phyloP scores from a whole-genome alignment of 1,140 invertebrate genomes.

The Drosophila serrata region DNA sequence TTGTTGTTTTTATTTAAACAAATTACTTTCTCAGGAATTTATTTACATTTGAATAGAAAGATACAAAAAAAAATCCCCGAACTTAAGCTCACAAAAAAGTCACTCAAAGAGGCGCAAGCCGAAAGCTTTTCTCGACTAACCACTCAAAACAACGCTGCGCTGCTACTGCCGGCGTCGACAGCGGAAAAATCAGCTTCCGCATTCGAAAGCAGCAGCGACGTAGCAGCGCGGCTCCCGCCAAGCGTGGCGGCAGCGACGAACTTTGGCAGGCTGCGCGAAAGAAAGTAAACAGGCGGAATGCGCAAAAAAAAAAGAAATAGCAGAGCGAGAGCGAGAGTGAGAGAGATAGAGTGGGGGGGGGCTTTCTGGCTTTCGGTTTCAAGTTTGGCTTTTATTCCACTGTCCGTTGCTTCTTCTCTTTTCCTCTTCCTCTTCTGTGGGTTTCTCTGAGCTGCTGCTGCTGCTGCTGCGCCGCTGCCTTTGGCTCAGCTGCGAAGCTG shows the following conservation, averaged over 20 bases:
- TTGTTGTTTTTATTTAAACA: not conserved
- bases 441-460: constrained; percentile 16
- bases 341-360: constrained; percentile 40
- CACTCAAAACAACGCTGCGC: constrained; percentile 53
- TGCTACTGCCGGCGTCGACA: constrained; percentile 30
- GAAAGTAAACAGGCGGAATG: constrained; percentile 76
- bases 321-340: constrained; percentile 5
- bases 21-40: constrained; percentile 3
- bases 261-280: constrained; percentile 69
- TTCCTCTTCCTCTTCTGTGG: constrained; percentile 47
- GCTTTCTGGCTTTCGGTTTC: constrained; percentile 67
- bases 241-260: constrained; percentile 40
- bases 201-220: constrained; percentile 18
- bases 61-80: constrained; percentile 1
- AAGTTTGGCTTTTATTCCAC: constrained; percentile 70
- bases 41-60: constrained; percentile 13
- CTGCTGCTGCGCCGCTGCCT: constrained; percentile 13
- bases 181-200: constrained; percentile 66
- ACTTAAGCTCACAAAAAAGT: constrained; percentile 18
- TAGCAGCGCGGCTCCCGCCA: constrained; percentile 21
- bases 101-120: constrained; percentile 33
- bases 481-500: constrained; percentile 53
- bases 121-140: constrained; percentile 59
- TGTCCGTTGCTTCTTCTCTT: constrained; percentile 36
- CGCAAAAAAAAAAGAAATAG: constrained; percentile 55